Evolutionary conservation across 2,113 vertebrate genomes (phyloP), one percentile per base, ranked within the genome.

Genomic region (Romanogobio albipinnatus): DNA sequence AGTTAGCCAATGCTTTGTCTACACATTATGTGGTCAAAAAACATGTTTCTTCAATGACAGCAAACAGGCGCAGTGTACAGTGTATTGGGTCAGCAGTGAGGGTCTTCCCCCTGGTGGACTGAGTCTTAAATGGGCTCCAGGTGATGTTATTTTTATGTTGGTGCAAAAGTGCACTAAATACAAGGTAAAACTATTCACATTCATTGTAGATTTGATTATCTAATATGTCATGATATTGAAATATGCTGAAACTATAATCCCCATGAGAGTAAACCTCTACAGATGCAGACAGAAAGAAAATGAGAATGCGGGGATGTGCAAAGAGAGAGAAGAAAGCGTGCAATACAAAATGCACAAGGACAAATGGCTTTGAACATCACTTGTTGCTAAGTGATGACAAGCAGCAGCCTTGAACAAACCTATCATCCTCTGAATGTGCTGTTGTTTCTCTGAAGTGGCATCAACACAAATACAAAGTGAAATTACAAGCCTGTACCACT

Each of bases 371-470:
- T 56, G 59, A 81, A 83, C 64, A 76, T 75, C 51, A 85, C 71
- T 86, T 87, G 85, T 84, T 87, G 83, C 85, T 89, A 88, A 88
- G 88, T 84, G 81, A 85, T 85, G 17, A 83, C 1, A 14, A 64
- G 61, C 24, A 29, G 59, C 43, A 43, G 43, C 74, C 49, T 73
- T 86, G 51, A 75, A 81, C 81, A 87, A 64, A 9, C 17, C 53
- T 33, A 11, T 85, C 59, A 82, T 33, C 62, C 73, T 77, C 73
- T 49, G 83, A 87, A 74, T 64, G 53, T 56, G 29, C 79, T 82
- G 81, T 74, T 82, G 73, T 82, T 85, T 83, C 71, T 58, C 29
- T 36, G 64, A 75, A 76, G 58, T 73, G 78, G 75, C 74, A 49
- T 82, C 83, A 73, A 58, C 62, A 22, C 70, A 82, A 80, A 85